Evolutionary conservation across 2,888 invertebrate species (phyloP).

Genomic region (Spialia ferax): DNA sequence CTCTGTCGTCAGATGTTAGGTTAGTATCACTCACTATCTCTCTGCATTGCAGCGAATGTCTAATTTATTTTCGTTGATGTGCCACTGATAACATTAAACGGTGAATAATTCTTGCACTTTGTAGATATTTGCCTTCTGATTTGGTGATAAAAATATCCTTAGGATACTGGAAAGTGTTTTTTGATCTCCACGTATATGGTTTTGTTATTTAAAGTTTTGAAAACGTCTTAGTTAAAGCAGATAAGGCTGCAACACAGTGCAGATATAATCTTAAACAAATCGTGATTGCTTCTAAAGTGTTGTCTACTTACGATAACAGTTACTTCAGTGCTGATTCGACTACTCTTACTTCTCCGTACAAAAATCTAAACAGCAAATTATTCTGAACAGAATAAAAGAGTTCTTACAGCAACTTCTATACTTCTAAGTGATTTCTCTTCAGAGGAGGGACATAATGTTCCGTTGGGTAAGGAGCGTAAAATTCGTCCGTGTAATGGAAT

Average conservation of each 20-base stretch:
- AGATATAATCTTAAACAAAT: too few relatives aligned
- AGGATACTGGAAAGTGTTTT: background rate
- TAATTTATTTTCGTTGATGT: constrained; percentile 21
- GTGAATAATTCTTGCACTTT: constrained; percentile 4
- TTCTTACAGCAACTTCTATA: background rate
- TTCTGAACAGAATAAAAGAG: background rate
- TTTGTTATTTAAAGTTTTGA: too few relatives aligned
- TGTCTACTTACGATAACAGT: too few relatives aligned
- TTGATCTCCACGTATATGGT: too few relatives aligned
- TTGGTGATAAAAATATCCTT: background rate
- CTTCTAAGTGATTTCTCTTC: background rate
- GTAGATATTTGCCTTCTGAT: background rate
- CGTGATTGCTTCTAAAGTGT: too few relatives aligned
- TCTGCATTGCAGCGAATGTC: constrained; percentile 54
- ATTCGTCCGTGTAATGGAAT: constrained; percentile 7
- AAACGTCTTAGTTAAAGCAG: too few relatives aligned
- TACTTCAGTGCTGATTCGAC: too few relatives aligned
- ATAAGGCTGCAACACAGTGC: too few relatives aligned
- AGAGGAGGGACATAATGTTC: background rate
- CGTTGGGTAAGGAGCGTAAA: background rate
- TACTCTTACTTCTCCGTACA: too few relatives aligned
- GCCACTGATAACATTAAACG: background rate
- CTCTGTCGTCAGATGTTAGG: background rate
- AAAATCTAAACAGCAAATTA: background rate
- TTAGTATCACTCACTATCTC: constrained; percentile 50